These are phyloP conservation scores for Chrosomus eos DNA, from an alignment of 2,797 vertebrate species.

Conservation along the genomic window DNA sequence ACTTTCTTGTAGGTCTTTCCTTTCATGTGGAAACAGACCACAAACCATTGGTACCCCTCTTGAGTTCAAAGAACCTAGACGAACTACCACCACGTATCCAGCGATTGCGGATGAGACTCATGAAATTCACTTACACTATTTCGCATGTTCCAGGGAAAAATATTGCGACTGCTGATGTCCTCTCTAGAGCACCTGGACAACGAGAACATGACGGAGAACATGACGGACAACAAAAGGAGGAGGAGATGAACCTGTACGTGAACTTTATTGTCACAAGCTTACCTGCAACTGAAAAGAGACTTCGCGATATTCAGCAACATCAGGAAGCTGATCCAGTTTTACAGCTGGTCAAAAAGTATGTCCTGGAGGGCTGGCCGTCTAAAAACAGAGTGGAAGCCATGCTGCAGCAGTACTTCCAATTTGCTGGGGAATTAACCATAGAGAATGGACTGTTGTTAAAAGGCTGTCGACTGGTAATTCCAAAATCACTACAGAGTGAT, in stretches of 20 bases:
- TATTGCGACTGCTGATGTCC: no score
- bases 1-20: background rate
- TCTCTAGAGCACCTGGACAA: background rate
- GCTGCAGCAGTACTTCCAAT: conserved; percentile 33
- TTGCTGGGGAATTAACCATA: conserved; percentile 42
- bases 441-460: conserved; percentile 19
- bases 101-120: no score
- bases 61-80: no score
- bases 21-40: no score
- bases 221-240: background rate
- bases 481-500: conserved; percentile 28
- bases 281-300: conserved; percentile 14
- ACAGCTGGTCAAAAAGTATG: conserved; percentile 7
- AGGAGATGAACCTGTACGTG: background rate
- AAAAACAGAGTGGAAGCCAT: background rate
- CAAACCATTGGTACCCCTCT: no score
- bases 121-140: no score
- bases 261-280: background rate
- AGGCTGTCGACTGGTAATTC: conserved; percentile 36
- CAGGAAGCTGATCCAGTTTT: conserved; percentile 12
- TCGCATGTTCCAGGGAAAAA: no score
- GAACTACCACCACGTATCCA: background rate
- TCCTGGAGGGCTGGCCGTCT: conserved; percentile 12
- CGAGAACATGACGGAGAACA: background rate
- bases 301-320: conserved; percentile 26